These are phyloP conservation scores for Crocidura indochinensis DNA, from an alignment of 2,797 vertebrate species.

Conservation along the genomic window DNA sequence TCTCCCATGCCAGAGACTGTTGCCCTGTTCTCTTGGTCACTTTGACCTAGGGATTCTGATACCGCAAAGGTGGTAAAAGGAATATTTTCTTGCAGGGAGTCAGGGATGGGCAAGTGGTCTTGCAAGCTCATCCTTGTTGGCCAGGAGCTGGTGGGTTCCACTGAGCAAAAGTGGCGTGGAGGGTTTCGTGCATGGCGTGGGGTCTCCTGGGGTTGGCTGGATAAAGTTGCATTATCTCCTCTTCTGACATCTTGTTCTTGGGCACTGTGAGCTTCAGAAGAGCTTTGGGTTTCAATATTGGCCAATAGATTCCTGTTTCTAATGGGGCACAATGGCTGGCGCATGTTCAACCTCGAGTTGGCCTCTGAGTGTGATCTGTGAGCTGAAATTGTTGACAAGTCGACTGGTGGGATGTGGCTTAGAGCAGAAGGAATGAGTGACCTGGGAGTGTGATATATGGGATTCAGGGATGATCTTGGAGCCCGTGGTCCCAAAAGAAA, in stretches of 20 bases:
- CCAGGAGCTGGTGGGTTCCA: constrained; percentile 61
- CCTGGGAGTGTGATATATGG: constrained; percentile 2
- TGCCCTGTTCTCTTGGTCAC: background rate
- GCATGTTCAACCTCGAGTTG: constrained; percentile 42
- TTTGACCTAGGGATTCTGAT: constrained; percentile 76
- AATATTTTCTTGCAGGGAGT: constrained; percentile 61
- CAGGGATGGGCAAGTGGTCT: constrained; percentile 42
- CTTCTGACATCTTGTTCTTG: constrained; percentile 45
- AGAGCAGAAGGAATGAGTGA: constrained; percentile 4
- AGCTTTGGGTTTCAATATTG: constrained; percentile 51
- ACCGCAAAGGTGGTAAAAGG: constrained; percentile 69
- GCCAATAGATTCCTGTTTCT: constrained; percentile 59
- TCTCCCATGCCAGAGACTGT: constrained; percentile 24
- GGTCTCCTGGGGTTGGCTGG: constrained; percentile 16
- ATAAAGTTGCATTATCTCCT: constrained; percentile 30
- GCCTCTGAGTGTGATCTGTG: constrained; percentile 59
- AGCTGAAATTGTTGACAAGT: background rate
- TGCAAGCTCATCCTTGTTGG: constrained; percentile 66
- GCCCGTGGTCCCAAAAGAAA: constrained; percentile 31
- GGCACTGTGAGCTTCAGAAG: background rate
- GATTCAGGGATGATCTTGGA: constrained; percentile 5
- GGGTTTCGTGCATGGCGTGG: background rate
- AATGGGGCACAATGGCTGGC: constrained; percentile 74
- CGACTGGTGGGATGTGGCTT: background rate
- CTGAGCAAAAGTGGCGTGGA: constrained; percentile 17